Conservation (phyloP, 2,888 invertebrate species). For the Tridacna gigas region DNA sequence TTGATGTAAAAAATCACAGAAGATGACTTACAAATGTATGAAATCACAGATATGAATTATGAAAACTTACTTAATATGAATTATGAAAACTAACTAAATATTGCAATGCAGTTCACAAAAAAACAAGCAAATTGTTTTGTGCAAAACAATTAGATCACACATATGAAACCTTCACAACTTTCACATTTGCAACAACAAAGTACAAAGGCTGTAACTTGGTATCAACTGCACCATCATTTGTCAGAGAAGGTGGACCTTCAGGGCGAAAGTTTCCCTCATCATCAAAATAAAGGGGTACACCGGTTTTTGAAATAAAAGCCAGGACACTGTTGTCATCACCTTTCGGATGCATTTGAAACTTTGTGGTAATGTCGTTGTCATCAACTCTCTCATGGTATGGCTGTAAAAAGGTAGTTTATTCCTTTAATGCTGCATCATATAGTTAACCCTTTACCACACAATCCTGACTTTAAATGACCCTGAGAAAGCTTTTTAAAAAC, state of each 20-base stretch:
- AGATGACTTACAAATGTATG: too few relatives aligned
- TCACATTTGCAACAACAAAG: constrained; percentile 58
- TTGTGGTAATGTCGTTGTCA: constrained; percentile 61
- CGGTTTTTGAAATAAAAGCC: constrained; percentile 63
- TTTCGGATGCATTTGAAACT: constrained; percentile 59
- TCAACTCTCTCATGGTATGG: constrained; percentile 49
- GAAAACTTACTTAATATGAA: too few relatives aligned
- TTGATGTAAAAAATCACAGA: too few relatives aligned
- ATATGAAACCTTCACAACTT: constrained; percentile 55
- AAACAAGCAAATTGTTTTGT: too few relatives aligned
- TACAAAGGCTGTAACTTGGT: constrained; percentile 55
- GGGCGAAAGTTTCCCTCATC: constrained; percentile 62
- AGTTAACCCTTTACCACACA: too few relatives aligned
- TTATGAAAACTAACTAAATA: too few relatives aligned
- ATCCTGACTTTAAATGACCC: too few relatives aligned
- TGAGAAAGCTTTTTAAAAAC: too few relatives aligned
- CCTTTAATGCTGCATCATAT: too few relatives aligned
- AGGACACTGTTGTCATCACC: constrained; percentile 50
- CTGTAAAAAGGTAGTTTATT: constrained; percentile 32
- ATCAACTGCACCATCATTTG: constrained; percentile 2
- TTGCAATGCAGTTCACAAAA: too few relatives aligned
- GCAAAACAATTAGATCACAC: constrained; percentile 33
- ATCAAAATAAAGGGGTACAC: constrained; percentile 61
- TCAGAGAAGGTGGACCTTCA: constrained; percentile 47
- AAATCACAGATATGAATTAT: too few relatives aligned